Evolutionary conservation across 2,797 vertebrate genomes (phyloP), one percentile per base, ranked within the genome.

Genomic region (Poeciliopsis turneri): DNA sequence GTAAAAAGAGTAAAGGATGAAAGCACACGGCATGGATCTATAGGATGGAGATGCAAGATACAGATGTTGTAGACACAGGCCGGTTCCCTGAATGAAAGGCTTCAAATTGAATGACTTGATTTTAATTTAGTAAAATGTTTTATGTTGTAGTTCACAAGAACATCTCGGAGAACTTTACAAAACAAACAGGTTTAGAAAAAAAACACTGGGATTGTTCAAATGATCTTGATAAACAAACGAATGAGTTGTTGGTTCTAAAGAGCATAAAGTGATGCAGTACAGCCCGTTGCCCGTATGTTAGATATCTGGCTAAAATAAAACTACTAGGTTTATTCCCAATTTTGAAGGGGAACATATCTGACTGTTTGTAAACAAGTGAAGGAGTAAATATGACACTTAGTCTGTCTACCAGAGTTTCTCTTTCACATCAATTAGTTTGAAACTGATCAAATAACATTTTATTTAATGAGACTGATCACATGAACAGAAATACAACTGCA

Each of bases 1-100:
- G 75, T 84, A 84, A 80, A 28, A 72, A 77, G 71, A 49, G 28
- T 12, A 43, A 64, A 71, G 53, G 74, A 20, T 57, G n/a, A 23
- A 46, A 33, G 51, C 5, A 2, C 20, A 57, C 36, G 45, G 53
- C 25, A 11, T 45, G 53, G 12, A n/a, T 47, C 72, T 78, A 18
- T 36, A 68, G 15, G 51, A 55, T 47, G 12, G 20, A 68, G 68
- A 33, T 30, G 78, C 41, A 74, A 47, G 30, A 64, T 33, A 10
- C 6, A 28, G 10, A 68, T 41, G 20, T 10, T 68, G 64, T 39
- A 41, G 64, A 16, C 3, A 18, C 36, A 1, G 36, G 5, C 18
- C 61, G 61, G 30, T 39, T 36, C 33, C 16, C 8, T 20, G 33
- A 2, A 39, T 39, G 33, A 66, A 66, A 61, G 57, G 64, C 2